Conservation (phyloP, 2,797 vertebrate genomes). For the Characodon lateralis region DNA sequence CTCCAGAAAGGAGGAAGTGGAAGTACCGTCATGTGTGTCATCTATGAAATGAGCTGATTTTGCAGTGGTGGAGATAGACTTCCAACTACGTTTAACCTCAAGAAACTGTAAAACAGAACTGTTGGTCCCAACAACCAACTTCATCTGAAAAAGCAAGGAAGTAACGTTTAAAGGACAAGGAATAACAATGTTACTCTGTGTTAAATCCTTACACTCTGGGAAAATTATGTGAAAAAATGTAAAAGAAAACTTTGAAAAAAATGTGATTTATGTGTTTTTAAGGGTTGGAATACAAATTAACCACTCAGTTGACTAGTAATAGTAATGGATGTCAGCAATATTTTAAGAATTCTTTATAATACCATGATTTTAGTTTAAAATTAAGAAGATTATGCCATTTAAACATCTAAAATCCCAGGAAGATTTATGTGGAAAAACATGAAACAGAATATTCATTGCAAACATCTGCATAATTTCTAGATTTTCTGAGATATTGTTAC, state of each 20-base stretch:
- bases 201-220: no score
- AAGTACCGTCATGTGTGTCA: constrained; percentile 54
- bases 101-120: neutral
- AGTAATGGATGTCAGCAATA: neutral
- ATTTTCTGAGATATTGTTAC: neutral
- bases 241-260: no score
- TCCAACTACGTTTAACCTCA: neutral
- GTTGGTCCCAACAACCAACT: neutral
- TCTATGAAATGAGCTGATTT: constrained; percentile 32
- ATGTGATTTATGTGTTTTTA: neutral
- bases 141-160: neutral
- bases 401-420: neutral
- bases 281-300: neutral
- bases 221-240: neutral
- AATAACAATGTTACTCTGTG: no score
- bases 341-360: neutral
- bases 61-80: neutral
- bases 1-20: constrained; percentile 69
- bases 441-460: neutral
- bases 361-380: neutral
- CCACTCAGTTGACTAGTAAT: neutral
- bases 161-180: no score
- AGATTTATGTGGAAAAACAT: neutral
- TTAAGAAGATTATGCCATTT: neutral
- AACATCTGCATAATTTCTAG: neutral